Base-by-base conservation (phyloP, 1,140 invertebrate species). In the Diabrotica virgifera region DNA sequence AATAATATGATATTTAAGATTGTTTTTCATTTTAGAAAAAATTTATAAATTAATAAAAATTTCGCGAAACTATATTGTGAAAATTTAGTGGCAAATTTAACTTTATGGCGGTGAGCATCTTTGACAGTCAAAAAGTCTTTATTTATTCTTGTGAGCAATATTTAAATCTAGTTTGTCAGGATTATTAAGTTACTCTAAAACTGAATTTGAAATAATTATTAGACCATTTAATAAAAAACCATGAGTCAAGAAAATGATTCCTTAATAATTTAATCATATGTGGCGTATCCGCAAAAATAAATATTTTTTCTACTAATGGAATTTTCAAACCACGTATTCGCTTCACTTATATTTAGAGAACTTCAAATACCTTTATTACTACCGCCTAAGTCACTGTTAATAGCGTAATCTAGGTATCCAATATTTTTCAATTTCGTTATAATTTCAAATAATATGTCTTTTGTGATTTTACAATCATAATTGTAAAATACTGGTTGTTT, bases 391-490 rank as follows among this genome's bases (percentile, higher is more conserved):
- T 67, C 56, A 40, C 56, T 37, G 11, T 59, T 59, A 38, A 64
- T 7, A 5, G 50, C 66, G 53, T 53, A 51, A 6, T 59, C 66
- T 9, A 37, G 52, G 40, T 63, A 67, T n/a, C 57, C 56, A 52
- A 64, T 64, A 64, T 67, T 64, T 40, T 67, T 40, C 37, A 67
- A 59, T 52, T 58, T 64, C 8, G 61, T 58, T 6, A 67, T 59
- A 14, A 67, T 67, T 53, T 64, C 59, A 12, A 63, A 40, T 5
- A 63, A 8, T 11, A 63, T 24, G 54, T 57, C 37, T 54, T 68
- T 68, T 36, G 67, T 65, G 35, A 68, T 68, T 54, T 65, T 65
- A 36, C 59, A 59, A 54, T 65, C 63, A 55, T 65, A 67, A 52
- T 67, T 36, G 36, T 67, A 65, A 52, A 62, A 64, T 51, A 65